phyloP scores from a whole-genome alignment of 2,797 vertebrate species.

The Distichodus sexfasciatus region DNA sequence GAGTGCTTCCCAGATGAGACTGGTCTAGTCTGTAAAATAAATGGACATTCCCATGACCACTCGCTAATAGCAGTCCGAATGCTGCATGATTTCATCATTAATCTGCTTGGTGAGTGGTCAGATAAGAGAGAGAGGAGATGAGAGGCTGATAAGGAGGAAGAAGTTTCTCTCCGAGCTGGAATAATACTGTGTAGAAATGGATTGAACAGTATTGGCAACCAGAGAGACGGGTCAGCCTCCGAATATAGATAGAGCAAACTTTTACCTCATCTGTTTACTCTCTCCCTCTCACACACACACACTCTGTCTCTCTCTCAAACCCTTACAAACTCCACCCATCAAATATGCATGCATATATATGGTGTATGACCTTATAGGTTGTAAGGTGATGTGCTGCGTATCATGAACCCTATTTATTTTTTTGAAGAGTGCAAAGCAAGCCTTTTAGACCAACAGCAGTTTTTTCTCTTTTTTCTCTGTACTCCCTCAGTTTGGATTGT shows the following conservation, averaged over 20 bases:
- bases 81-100: neutral
- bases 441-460: neutral
- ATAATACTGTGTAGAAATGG: slow-evolving; percentile 34
- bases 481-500: neutral
- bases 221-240: slow-evolving; percentile 48
- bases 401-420: neutral
- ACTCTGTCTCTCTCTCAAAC: too few relatives aligned
- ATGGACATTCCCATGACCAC: neutral
- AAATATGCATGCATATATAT: neutral
- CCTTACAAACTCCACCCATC: too few relatives aligned
- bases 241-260: slow-evolving; percentile 59
- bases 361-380: neutral
- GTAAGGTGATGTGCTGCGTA: neutral
- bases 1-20: neutral
- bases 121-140: slow-evolving; percentile 6
- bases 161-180: slow-evolving; percentile 16
- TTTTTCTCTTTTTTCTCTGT: neutral
- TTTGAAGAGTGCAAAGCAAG: neutral
- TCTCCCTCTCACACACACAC: slow-evolving; percentile 51
- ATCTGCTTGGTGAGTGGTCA: neutral
- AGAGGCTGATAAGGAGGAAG: slow-evolving; percentile 5
- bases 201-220: slow-evolving; percentile 54
- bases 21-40: neutral
- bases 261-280: slow-evolving; percentile 62
- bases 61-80: neutral